Conservation (phyloP, 2,797 vertebrate species). For the Malacoraja senta region DNA sequence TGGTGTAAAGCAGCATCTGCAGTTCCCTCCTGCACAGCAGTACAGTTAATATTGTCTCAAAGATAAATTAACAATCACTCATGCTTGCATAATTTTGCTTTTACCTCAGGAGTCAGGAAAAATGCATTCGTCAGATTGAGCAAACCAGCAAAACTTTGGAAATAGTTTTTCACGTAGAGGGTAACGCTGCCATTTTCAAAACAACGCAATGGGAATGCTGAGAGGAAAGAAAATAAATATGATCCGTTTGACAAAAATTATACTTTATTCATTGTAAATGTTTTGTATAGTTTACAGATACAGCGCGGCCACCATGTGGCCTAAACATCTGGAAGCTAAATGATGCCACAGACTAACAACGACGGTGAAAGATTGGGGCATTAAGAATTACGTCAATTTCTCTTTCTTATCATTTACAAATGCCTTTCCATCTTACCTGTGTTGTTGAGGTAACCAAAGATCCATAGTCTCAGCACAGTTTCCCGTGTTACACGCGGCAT, state of each 20-base stretch:
- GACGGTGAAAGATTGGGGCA: not conserved
- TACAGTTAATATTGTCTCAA: not conserved
- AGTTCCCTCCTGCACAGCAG: too few relatives aligned
- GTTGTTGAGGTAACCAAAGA: slow-evolving; percentile 16
- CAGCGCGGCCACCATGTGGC: too few relatives aligned
- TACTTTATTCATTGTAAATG: too few relatives aligned
- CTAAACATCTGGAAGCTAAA: not conserved
- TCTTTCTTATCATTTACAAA: not conserved
- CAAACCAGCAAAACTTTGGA: not conserved
- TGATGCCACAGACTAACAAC: not conserved
- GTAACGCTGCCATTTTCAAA: slow-evolving; percentile 24
- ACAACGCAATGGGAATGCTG: slow-evolving; percentile 15
- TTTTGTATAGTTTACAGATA: too few relatives aligned
- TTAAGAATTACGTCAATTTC: not conserved
- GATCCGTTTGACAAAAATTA: not conserved
- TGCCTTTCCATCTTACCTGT: not conserved
- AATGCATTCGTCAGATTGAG: not conserved
- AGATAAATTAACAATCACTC: not conserved
- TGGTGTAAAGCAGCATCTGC: too few relatives aligned
- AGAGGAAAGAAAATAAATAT: not conserved
- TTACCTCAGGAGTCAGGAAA: slow-evolving; percentile 15
- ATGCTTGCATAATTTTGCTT: not conserved
- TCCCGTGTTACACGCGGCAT: not conserved
- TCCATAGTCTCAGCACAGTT: not conserved
- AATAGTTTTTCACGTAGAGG: not conserved